Evolutionary conservation across 2,888 invertebrate genomes (phyloP).

Genomic region (Ochropleura plecta): DNA sequence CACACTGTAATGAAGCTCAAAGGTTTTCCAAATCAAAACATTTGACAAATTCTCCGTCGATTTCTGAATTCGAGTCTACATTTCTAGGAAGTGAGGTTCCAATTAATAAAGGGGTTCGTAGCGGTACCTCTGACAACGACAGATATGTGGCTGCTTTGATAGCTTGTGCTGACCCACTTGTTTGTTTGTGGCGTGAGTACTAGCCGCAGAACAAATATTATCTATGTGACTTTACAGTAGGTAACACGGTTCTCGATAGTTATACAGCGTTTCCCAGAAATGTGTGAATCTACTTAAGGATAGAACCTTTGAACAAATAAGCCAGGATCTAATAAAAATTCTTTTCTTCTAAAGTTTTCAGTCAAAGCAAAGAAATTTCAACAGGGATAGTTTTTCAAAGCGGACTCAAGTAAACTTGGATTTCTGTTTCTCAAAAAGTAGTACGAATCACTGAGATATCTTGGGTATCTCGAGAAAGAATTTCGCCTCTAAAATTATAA

Average conservation of each 20-base stretch:
- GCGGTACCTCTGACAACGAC: too few relatives aligned
- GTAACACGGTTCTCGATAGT: background rate
- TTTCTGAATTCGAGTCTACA: background rate
- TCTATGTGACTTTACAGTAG: background rate
- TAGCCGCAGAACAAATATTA: background rate
- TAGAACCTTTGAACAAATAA: background rate
- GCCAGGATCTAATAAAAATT: background rate
- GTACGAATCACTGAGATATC: background rate
- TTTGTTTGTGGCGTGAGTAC: background rate
- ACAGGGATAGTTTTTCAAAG: constrained; percentile 23
- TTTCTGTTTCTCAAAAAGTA: background rate
- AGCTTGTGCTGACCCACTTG: background rate
- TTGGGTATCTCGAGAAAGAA: background rate
- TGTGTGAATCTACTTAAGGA: too few relatives aligned
- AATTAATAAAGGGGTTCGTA: background rate
- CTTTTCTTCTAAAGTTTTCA: constrained; percentile 6
- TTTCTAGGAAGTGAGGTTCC: constrained; percentile 15
- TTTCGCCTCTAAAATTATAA: background rate
- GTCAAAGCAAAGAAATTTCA: background rate
- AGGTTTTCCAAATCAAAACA: constrained; percentile 11
- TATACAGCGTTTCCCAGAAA: background rate
- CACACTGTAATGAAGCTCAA: background rate
- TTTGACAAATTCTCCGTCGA: background rate
- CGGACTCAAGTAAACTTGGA: background rate
- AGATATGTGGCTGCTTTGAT: constrained; percentile 6